Evolutionary conservation across 2,797 vertebrate genomes (phyloP).

Genomic region (Luscinia luscinia): DNA sequence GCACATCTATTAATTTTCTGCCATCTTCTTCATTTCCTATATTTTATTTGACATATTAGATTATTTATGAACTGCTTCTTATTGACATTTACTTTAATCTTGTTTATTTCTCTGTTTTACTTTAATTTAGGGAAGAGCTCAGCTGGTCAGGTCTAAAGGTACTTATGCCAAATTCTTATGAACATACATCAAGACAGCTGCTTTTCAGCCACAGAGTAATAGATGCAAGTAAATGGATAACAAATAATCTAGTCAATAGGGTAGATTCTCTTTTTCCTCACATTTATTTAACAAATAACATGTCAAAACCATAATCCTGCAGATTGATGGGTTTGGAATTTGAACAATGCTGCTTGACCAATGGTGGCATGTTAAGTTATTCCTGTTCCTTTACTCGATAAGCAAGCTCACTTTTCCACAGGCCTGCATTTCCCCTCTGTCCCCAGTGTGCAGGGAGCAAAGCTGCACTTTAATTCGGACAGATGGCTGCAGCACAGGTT

Average conservation of each 20-base stretch:
- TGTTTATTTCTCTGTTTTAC: constrained; percentile 55
- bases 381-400: not conserved
- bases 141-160: not conserved
- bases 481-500: constrained; percentile 1
- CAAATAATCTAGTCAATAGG: constrained; percentile 13
- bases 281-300: not conserved
- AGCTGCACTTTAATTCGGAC: not conserved
- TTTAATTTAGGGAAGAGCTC: constrained; percentile 41
- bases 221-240: not conserved
- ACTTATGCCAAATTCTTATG: not conserved
- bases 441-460: not conserved
- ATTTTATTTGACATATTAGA: constrained; percentile 43
- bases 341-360: not conserved
- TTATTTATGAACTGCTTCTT: constrained; percentile 55
- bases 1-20: constrained; percentile 64
- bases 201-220: not conserved
- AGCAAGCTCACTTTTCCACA: not conserved
- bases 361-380: not conserved
- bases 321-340: not conserved
- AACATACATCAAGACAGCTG: constrained; percentile 15
- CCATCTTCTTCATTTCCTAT: constrained; percentile 22
- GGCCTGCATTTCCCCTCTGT: not conserved
- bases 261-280: not conserved
- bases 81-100: constrained; percentile 60
- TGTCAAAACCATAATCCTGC: not conserved